Evolutionary conservation across 2,888 invertebrate species (phyloP).

Genomic region (Latheticus oryzae): DNA sequence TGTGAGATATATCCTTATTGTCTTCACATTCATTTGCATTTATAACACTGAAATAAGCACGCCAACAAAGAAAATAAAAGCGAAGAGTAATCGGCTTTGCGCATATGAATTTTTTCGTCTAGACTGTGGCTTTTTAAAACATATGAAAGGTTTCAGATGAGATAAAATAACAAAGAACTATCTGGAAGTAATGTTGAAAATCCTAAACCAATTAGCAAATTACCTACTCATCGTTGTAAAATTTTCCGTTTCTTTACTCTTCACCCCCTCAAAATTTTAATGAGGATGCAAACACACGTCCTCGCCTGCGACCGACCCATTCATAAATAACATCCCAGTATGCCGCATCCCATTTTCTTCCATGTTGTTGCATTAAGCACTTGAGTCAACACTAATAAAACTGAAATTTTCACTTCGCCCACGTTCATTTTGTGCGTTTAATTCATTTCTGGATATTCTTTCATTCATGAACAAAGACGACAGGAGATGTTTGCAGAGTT

Average conservation of each 20-base stretch:
- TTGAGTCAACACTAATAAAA: conserved; percentile 35
- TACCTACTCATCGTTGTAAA: too few species aligned
- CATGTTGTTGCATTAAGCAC: conserved; percentile 14
- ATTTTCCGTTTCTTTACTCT: neutral
- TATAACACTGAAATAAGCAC: too few species aligned
- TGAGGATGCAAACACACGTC: conserved; percentile 28
- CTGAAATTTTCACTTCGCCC: conserved; percentile 38
- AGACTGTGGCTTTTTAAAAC: conserved; percentile 7
- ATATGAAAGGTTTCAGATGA: too few species aligned
- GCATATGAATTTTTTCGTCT: conserved; percentile 14
- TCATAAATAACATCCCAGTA: conserved; percentile 24
- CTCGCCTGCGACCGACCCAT: conserved; percentile 16
- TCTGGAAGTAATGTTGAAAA: too few species aligned
- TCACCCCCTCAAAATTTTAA: conserved; percentile 8
- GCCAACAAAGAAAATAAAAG: conserved; percentile 11
- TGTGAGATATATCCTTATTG: too few species aligned
- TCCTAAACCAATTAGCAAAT: too few species aligned
- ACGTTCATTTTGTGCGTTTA: conserved; percentile 24
- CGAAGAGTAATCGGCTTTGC: conserved; percentile 21
- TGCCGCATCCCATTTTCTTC: conserved; percentile 24
- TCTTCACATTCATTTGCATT: too few species aligned
- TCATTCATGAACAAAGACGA: conserved; percentile 38
- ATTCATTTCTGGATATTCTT: conserved; percentile 28
- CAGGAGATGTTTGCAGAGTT: too few species aligned
- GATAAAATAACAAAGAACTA: too few species aligned